A percentile compares a stretch with the other conserved stretches of the same genome.
Evolutionary conservation across 2,888 invertebrate genomes (phyloP).

Genomic region (Drosophila seclusa): DNA sequence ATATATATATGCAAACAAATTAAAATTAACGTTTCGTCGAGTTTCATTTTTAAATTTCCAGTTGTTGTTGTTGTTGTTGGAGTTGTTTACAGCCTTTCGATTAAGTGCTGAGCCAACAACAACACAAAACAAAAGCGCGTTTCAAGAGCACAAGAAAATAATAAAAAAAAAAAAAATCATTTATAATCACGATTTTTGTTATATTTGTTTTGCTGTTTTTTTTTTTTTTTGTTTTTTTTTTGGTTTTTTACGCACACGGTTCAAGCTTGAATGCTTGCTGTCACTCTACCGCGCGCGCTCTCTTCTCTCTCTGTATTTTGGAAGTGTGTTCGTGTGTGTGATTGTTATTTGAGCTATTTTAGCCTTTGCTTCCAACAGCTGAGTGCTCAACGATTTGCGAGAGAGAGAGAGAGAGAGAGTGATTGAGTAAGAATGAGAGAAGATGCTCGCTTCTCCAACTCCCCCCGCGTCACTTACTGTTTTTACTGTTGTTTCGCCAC

Average conservation of each 20-base stretch:
- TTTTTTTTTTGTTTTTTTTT: slow-evolving; percentile 10
- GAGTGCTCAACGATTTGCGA: slow-evolving; percentile 24
- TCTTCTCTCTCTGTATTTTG: not conserved
- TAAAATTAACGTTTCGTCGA: slow-evolving; percentile 26
- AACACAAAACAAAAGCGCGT: slow-evolving; percentile 43
- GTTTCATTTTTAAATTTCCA: slow-evolving; percentile 30
- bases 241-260: slow-evolving; percentile 54
- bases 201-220: slow-evolving; percentile 40
- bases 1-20: not conserved
- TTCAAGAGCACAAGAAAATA: slow-evolving; percentile 51
- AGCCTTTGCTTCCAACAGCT: slow-evolving; percentile 52
- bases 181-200: slow-evolving; percentile 41
- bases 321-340: slow-evolving; percentile 19
- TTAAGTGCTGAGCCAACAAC: slow-evolving; percentile 32
- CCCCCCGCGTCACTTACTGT: slow-evolving; percentile 5
- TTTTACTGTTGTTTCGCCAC: slow-evolving; percentile 22
- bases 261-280: slow-evolving; percentile 40
- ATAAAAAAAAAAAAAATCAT: slow-evolving; percentile 5
- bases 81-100: slow-evolving; percentile 40
- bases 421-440: slow-evolving; percentile 1
- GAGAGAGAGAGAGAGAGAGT: slow-evolving; percentile 7
- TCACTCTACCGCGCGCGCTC: slow-evolving; percentile 18
- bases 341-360: slow-evolving; percentile 49
- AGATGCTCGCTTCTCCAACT: slow-evolving; percentile 36
- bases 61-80: slow-evolving; percentile 45